These are phyloP conservation scores for Caenorhabditis zanzibari DNA, from an alignment of 2,888 invertebrate species.

Conservation along the genomic window DNA sequence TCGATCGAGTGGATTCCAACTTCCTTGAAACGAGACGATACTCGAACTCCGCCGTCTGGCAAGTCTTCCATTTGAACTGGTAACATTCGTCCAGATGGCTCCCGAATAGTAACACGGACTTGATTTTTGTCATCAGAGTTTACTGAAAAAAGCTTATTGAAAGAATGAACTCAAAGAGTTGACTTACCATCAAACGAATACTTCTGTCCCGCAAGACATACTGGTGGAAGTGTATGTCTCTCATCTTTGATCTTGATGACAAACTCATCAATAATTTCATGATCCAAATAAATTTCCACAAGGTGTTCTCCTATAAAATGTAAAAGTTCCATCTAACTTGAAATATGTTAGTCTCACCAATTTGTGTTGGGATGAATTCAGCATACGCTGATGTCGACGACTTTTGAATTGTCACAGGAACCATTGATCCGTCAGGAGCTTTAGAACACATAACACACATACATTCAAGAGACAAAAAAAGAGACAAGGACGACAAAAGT, in stretches of 20 bases:
- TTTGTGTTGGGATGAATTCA: constrained; percentile 62
- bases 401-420: constrained; percentile 74
- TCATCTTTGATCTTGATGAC: constrained; percentile 61
- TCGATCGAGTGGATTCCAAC: constrained; percentile 70
- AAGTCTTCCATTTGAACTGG: constrained; percentile 76
- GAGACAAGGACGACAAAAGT: constrained; percentile 19
- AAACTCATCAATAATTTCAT: constrained; percentile 66
- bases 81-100: constrained; percentile 73
- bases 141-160: constrained; percentile 43
- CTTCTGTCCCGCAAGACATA: constrained; percentile 74
- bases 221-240: constrained; percentile 63
- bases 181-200: constrained; percentile 74
- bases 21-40: constrained; percentile 74
- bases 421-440: constrained; percentile 77
- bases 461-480: constrained; percentile 44
- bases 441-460: constrained; percentile 67
- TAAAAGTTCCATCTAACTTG: background rate
- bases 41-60: constrained; percentile 73
- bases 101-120: constrained; percentile 76
- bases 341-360: constrained; percentile 16
- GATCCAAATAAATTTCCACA: constrained; percentile 77
- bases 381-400: constrained; percentile 75
- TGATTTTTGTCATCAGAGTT: constrained; percentile 73
- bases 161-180: background rate
- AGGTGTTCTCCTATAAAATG: constrained; percentile 74